Conservation (phyloP, 2,888 invertebrate genomes). For the Pardosa pseudoannulata region DNA sequence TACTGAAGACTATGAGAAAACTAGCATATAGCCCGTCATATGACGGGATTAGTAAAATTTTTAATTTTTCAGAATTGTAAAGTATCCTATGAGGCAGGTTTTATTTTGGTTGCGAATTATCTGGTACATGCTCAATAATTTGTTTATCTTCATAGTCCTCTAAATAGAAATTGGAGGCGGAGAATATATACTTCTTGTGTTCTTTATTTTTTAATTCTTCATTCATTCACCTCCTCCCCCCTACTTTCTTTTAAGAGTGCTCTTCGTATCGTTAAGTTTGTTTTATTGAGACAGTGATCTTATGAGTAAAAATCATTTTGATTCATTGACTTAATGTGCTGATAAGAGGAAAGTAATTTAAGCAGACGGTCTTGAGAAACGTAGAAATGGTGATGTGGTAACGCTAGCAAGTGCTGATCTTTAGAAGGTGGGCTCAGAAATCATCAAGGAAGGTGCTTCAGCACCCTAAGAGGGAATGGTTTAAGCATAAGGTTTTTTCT, state of each 20-base stretch:
- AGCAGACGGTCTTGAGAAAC: not conserved
- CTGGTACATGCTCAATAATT: too few relatives aligned
- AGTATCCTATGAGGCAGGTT: too few relatives aligned
- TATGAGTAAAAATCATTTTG: not conserved
- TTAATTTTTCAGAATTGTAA: too few relatives aligned
- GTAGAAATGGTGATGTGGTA: not conserved
- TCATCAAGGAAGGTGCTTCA: not conserved
- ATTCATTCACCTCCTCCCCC: too few relatives aligned
- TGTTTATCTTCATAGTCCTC: too few relatives aligned
- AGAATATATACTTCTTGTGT: not conserved
- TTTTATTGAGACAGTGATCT: constrained; percentile 9
- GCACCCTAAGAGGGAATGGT: not conserved
- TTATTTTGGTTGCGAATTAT: too few relatives aligned
- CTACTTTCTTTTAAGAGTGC: not conserved
- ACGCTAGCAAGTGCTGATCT: not conserved
- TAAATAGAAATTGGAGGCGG: constrained; percentile 14
- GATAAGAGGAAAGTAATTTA: constrained; percentile 12
- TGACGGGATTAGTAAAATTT: too few relatives aligned
- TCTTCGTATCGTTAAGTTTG: not conserved
- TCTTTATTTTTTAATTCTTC: not conserved
- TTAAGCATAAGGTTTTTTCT: too few relatives aligned
- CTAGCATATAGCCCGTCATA: too few relatives aligned
- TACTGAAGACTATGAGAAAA: too few relatives aligned
- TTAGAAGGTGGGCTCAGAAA: not conserved
- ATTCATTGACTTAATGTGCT: constrained; percentile 14